Evolutionary conservation across 2,797 vertebrate species (phyloP).

Genomic region (Gobio occitaniae): DNA sequence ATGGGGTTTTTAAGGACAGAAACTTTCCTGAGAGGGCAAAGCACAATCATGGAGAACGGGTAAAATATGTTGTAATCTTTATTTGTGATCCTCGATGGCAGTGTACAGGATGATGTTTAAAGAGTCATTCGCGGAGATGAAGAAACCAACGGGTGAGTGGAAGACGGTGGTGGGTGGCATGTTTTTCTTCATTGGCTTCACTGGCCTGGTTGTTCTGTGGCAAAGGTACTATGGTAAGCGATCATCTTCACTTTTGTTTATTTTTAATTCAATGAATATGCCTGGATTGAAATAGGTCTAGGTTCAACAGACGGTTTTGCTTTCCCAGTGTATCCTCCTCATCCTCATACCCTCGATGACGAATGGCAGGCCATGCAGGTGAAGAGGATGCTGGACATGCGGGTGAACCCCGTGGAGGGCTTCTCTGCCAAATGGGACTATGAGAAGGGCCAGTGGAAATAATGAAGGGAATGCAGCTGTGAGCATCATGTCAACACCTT

Average conservation of each 20-base stretch:
- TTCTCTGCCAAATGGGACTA: conserved; percentile 86
- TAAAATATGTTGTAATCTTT: not conserved
- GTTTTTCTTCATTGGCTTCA: conserved; percentile 83
- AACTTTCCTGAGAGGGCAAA: not conserved
- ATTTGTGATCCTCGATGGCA: not conserved
- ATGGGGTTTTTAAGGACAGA: not conserved
- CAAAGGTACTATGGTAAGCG: conserved; percentile 78
- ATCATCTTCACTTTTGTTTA: too few species aligned
- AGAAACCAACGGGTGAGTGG: conserved; percentile 76
- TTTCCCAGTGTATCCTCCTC: conserved; percentile 77
- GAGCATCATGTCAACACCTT: not conserved
- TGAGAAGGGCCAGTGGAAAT: conserved; percentile 88
- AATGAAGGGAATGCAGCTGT: conserved; percentile 22
- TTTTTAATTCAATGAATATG: not conserved
- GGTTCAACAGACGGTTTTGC: not conserved
- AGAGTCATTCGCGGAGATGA: conserved; percentile 85
- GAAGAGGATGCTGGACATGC: conserved; percentile 86
- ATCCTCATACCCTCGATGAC: conserved; percentile 74
- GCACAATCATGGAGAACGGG: not conserved
- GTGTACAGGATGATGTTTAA: conserved; percentile 85
- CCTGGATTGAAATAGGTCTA: not conserved
- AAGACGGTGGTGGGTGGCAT: conserved; percentile 81
- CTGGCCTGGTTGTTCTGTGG: conserved; percentile 85
- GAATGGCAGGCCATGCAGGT: conserved; percentile 83
- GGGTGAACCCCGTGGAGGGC: conserved; percentile 80